Evolutionary conservation across 2,888 invertebrate species (phyloP).

Genomic region (Tipula vernalis): DNA sequence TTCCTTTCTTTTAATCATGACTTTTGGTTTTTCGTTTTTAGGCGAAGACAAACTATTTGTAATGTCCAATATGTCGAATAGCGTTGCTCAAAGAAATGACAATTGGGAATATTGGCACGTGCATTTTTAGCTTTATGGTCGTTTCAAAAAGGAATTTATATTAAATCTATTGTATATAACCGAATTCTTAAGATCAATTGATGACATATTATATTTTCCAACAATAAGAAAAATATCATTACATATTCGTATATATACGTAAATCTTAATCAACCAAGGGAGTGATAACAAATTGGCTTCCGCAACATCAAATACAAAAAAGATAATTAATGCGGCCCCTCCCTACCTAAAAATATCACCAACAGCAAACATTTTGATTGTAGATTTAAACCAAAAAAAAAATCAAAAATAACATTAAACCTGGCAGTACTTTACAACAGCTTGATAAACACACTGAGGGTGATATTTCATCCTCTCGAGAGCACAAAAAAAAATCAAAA

Average conservation of each 20-base stretch:
- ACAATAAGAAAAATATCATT: too few species aligned
- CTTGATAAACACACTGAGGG: not conserved
- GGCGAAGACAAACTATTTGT: not conserved
- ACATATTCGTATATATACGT: too few species aligned
- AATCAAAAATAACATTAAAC: not conserved
- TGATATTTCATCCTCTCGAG: not conserved
- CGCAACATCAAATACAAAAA: not conserved
- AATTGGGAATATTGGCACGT: not conserved
- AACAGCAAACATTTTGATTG: not conserved
- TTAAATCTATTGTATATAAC: not conserved
- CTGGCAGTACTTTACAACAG: not conserved
- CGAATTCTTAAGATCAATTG: too few species aligned
- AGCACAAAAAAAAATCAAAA: not conserved
- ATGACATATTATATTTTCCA: too few species aligned
- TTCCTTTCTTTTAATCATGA: not conserved
- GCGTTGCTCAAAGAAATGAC: not conserved
- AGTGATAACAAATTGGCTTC: not conserved
- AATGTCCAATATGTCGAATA: not conserved
- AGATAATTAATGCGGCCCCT: not conserved
- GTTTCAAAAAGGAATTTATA: not conserved
- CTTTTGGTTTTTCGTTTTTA: not conserved
- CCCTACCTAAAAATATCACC: not conserved
- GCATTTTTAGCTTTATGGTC: not conserved
- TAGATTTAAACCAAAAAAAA: not conserved
- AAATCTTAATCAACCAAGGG: not conserved